Base-by-base conservation (phyloP, 2,888 invertebrate genomes). In the Cephus pygmeus region DNA sequence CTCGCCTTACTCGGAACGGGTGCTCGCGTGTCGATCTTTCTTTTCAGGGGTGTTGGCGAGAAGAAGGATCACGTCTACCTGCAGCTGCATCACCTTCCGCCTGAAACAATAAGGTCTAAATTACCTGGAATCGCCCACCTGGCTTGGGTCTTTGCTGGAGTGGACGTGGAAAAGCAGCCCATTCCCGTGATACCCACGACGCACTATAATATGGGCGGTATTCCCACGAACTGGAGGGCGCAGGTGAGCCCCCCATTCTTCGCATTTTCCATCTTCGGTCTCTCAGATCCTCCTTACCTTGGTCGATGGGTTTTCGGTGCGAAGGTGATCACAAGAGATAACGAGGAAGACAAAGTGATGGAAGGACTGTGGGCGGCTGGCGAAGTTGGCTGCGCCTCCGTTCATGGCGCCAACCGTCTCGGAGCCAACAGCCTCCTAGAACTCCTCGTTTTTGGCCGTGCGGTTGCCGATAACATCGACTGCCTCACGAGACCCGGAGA, bases 181-280 rank as follows among this genome's bases (percentile, higher is more conserved):
- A 98, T 99, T 86, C 99, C 99, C 0, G 98, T 99, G 74, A 92
- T 99, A 85, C 99, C 99, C 12, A 99, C 99, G 0, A 99, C 99
- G 23, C 99, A 99, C 91, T 99, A 99, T 92, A 99, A 99, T 91
- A 99, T 99, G 99, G 99, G 99, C 12, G 99, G 99, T 79, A 94
- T 98, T 11, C 99, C 99, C 1, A 99, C 99, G 31, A 99, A 99
- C 93, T 99, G 96, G 93, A 96, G 95, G 84, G 99, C 98, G 84
- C 98, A 99, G 82, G 90, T 90, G 76, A 76, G 69, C 4, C 69
- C 40, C 15, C 1, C 12, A 15, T 15, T 6, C 15, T 40, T 40
- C 15, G 1, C 15, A 15, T 40, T 15, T 40, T 15, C 15, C 4
- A 40, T 40, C 4, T 40, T 40, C 40, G 4, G 1, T 15, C 40